phyloP scores from a whole-genome alignment of 1,140 invertebrate genomes.

The Amphibalanus amphitrite region DNA sequence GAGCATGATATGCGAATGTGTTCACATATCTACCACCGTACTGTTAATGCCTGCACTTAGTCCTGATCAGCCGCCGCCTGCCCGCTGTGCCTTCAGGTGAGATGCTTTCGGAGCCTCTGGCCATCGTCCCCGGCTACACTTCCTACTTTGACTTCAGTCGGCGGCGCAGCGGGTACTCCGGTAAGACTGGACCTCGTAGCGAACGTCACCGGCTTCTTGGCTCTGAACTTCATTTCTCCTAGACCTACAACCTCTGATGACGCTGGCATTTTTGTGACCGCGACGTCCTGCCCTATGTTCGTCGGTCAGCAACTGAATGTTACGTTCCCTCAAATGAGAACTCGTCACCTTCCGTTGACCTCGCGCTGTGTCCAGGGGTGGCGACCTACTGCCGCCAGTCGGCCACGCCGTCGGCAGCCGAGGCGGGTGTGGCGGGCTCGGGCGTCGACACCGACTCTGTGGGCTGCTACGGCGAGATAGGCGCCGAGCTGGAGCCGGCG shows the following conservation, averaged over 20 bases:
- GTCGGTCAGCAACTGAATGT: constrained; percentile 8
- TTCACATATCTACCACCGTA: no score
- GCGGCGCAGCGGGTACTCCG: constrained; percentile 31
- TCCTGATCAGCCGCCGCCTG: no score
- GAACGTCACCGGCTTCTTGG: not conserved
- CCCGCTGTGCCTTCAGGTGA: constrained; percentile 23
- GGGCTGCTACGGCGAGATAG: not conserved
- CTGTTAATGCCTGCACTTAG: no score
- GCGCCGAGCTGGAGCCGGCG: constrained; percentile 21
- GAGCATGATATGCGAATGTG: no score
- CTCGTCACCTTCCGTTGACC: not conserved
- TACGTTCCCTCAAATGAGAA: constrained; percentile 5
- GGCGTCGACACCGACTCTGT: not conserved
- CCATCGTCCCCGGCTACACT: constrained; percentile 31
- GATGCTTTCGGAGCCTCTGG: constrained; percentile 29
- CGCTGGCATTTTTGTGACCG: constrained; percentile 7
- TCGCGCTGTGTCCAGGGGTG: constrained; percentile 21
- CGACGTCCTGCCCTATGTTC: constrained; percentile 14
- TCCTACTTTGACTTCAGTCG: constrained; percentile 34
- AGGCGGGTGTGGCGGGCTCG: constrained; percentile 25
- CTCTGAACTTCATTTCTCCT: not conserved
- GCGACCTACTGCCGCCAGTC: constrained; percentile 28
- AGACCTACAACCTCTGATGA: no score
- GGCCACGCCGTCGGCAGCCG: constrained; percentile 26
- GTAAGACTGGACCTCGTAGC: constrained; percentile 13